Percentiles rank a stretch among this genome's conserved stretches.
These are phyloP conservation scores for Osmerus mordax DNA, from an alignment of 2,113 vertebrate genomes.

Conservation along the genomic window DNA sequence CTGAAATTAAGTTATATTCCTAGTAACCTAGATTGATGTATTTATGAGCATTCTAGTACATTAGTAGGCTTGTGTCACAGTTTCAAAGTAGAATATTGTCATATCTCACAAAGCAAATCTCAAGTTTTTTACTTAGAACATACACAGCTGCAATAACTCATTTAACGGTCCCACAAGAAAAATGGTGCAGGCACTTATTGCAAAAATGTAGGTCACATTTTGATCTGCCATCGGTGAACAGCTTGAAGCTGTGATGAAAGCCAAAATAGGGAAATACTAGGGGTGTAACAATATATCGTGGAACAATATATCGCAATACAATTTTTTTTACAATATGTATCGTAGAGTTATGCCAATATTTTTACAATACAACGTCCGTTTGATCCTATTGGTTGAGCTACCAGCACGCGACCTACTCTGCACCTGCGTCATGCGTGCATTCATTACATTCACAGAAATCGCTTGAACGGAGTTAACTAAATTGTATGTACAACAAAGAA, in stretches of 20 bases:
- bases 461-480: too few species aligned
- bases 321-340: too few species aligned
- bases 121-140: slow-evolving; percentile 37
- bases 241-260: slow-evolving; percentile 37
- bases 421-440: too few species aligned
- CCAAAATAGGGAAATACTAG: slow-evolving; percentile 33
- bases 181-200: slow-evolving; percentile 59
- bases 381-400: too few species aligned
- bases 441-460: too few species aligned
- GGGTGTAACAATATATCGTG: neutral
- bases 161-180: neutral
- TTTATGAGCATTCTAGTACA: neutral
- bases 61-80: slow-evolving; percentile 17
- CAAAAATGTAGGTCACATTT: slow-evolving; percentile 45
- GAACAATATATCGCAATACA: too few species aligned
- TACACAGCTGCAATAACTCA: slow-evolving; percentile 28
- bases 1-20: neutral
- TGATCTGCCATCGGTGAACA: neutral
- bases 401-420: too few species aligned
- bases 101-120: slow-evolving; percentile 11
- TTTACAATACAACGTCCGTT: too few species aligned
- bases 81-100: slow-evolving; percentile 4
- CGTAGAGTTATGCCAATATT: too few species aligned
- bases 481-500: too few species aligned
- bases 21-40: neutral